Evolutionary conservation across 2,797 vertebrate genomes (phyloP).

Genomic region (Cichlasoma orientale): DNA sequence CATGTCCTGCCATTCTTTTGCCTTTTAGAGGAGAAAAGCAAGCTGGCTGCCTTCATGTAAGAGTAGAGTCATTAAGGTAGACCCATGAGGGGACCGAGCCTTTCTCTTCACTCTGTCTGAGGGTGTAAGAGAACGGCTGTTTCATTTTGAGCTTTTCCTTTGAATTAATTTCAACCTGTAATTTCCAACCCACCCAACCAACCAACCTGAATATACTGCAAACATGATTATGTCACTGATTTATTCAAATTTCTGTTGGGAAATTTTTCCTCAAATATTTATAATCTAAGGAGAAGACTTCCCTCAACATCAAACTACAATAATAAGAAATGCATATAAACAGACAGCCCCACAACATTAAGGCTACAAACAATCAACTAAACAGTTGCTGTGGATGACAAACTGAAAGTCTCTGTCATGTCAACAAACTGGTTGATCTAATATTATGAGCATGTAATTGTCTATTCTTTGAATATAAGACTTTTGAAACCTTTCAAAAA

Average conservation of each 20-base stretch:
- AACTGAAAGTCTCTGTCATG: neutral
- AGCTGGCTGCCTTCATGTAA: conserved; percentile 13
- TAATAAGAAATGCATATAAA: neutral
- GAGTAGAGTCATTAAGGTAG: conserved; percentile 10
- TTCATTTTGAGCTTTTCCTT: neutral
- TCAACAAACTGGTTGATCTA: neutral
- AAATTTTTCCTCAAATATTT: neutral
- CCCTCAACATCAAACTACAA: neutral
- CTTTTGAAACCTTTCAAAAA: neutral
- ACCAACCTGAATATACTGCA: neutral
- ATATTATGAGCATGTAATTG: neutral
- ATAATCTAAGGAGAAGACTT: neutral
- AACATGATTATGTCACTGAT: too few species aligned
- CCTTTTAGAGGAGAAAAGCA: conserved; percentile 8
- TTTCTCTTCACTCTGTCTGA: neutral
- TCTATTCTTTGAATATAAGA: neutral
- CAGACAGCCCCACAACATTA: neutral
- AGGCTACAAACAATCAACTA: neutral
- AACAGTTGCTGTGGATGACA: neutral
- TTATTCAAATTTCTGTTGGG: neutral
- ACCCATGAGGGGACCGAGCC: neutral
- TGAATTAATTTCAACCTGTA: neutral
- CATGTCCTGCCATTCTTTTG: conserved; percentile 18
- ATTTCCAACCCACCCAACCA: neutral
- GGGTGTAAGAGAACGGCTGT: conserved; percentile 13